These are phyloP conservation scores for Chironomus tepperi DNA, from an alignment of 1,140 invertebrate genomes.

Conservation along the genomic window DNA sequence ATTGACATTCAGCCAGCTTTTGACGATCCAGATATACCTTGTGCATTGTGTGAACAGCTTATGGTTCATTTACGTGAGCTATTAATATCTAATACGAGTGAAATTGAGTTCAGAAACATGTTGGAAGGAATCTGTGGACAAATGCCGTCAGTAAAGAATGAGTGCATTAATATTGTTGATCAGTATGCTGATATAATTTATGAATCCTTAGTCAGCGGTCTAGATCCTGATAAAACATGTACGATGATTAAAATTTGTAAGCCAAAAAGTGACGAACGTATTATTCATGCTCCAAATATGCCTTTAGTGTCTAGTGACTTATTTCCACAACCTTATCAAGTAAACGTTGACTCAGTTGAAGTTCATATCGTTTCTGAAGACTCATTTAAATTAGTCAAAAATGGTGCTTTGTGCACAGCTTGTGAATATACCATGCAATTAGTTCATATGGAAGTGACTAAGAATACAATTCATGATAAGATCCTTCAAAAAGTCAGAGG, in stretches of 20 bases:
- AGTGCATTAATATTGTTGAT: constrained; percentile 61
- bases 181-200: constrained; percentile 69
- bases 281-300: background rate
- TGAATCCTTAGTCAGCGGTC: constrained; percentile 53
- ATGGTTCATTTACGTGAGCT: constrained; percentile 69
- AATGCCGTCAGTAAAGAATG: constrained; percentile 54
- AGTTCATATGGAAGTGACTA: constrained; percentile 59
- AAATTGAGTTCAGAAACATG: constrained; percentile 68
- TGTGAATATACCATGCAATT: constrained; percentile 78
- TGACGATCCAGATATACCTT: constrained; percentile 60
- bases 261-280: background rate
- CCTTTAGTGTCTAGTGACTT: background rate
- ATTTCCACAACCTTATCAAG: background rate
- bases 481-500: constrained; percentile 50
- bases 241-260: constrained; percentile 62
- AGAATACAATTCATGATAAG: background rate
- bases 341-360: background rate
- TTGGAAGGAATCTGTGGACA: constrained; percentile 71
- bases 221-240: constrained; percentile 62
- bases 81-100: constrained; percentile 73
- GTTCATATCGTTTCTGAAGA: background rate
- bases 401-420: constrained; percentile 56
- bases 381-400: constrained; percentile 27
- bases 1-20: constrained; percentile 40
- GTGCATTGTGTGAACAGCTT: constrained; percentile 74